Evolutionary conservation across 2,888 invertebrate species (phyloP).

Genomic region (Linnaemya tessellans): DNA sequence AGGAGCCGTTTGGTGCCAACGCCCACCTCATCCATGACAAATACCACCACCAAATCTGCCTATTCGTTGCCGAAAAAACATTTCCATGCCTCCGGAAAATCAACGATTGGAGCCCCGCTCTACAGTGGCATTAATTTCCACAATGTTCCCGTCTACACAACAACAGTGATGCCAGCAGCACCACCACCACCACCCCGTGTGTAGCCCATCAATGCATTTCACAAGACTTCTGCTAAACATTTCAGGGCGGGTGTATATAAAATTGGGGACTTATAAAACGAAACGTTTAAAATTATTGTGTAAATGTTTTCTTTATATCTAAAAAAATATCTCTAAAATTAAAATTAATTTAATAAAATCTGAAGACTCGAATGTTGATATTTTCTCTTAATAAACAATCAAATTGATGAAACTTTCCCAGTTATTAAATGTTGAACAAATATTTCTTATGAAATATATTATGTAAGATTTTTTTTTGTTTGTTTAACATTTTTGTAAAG

Average conservation of each 20-base stretch:
- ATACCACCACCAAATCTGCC: constrained; percentile 77
- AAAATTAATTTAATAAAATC: not conserved
- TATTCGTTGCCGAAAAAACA: constrained; percentile 80
- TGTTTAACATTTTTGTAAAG: not conserved
- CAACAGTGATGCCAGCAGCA: constrained; percentile 76
- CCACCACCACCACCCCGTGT: constrained; percentile 79
- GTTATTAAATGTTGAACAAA: constrained; percentile 29
- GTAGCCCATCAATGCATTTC: constrained; percentile 75
- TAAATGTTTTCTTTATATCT: not conserved
- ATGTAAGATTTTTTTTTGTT: not conserved
- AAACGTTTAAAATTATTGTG: constrained; percentile 19
- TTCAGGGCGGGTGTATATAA: constrained; percentile 73
- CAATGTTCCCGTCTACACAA: constrained; percentile 81
- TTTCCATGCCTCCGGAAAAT: constrained; percentile 74
- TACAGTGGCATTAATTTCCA: constrained; percentile 83
- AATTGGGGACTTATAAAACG: constrained; percentile 61
- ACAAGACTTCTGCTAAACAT: constrained; percentile 42
- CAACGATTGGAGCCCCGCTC: constrained; percentile 77
- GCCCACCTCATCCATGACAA: constrained; percentile 79
- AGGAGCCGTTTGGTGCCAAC: constrained; percentile 80
- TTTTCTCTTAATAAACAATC: constrained; percentile 23
- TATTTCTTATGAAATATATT: not conserved
- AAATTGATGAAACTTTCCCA: constrained; percentile 41
- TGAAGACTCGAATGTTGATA: constrained; percentile 74
- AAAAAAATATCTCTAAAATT: constrained; percentile 19